Evolutionary conservation across 2,797 vertebrate species (phyloP).

Genomic region (Australoheros facetus): DNA sequence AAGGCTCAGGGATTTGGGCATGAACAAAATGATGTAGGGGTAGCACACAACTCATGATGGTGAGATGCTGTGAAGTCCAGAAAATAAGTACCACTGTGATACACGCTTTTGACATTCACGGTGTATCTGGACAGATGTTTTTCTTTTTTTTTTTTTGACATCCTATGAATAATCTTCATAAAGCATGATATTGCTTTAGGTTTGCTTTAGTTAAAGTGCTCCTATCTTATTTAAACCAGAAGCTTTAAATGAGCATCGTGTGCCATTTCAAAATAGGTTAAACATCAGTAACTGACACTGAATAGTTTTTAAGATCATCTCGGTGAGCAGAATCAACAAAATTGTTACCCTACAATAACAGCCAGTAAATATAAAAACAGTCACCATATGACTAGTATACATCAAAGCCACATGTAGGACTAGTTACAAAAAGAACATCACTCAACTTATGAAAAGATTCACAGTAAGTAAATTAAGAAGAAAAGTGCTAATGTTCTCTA

Average conservation of each 20-base stretch:
- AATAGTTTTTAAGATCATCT: constrained; percentile 46
- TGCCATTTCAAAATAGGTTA: constrained; percentile 11
- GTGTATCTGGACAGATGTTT: not conserved
- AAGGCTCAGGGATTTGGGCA: constrained; percentile 41
- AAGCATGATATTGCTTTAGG: not conserved
- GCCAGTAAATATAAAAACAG: constrained; percentile 36
- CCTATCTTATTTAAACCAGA: not conserved
- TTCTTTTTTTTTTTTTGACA: too few species aligned
- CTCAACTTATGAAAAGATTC: constrained; percentile 29
- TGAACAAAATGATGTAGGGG: constrained; percentile 51
- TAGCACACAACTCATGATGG: constrained; percentile 18
- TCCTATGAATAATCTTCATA: not conserved
- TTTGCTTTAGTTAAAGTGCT: not conserved
- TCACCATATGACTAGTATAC: constrained; percentile 18
- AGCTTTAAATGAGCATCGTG: not conserved
- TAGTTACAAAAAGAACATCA: not conserved
- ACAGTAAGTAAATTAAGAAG: constrained; percentile 51
- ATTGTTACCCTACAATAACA: constrained; percentile 17
- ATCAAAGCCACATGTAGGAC: constrained; percentile 2
- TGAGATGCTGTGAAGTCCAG: constrained; percentile 22
- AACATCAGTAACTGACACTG: not conserved
- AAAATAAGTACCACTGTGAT: constrained; percentile 10
- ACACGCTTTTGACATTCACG: not conserved
- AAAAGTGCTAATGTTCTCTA: constrained; percentile 50
- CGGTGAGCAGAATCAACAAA: constrained; percentile 35